A percentile compares a stretch with the other conserved stretches of the same genome.
Evolutionary conservation across 2,888 invertebrate genomes (phyloP).

Genomic region (Drosophila kanekoi): DNA sequence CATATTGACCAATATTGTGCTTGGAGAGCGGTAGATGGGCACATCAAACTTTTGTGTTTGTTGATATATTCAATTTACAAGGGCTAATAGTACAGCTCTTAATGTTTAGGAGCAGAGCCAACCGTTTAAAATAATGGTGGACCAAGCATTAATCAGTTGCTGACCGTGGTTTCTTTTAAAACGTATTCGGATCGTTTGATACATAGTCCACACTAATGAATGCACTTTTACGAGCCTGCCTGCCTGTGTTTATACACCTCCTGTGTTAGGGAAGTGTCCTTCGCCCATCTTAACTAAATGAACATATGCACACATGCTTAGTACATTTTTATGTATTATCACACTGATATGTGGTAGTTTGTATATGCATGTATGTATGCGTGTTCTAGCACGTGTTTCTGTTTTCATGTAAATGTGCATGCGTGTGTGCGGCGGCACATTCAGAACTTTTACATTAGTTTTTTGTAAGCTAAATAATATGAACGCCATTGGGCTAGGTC

Average conservation of each 20-base stretch:
- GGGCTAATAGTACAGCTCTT: too few species aligned
- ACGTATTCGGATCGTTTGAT: constrained; percentile 67
- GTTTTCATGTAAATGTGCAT: constrained; percentile 24
- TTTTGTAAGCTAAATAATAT: constrained; percentile 68
- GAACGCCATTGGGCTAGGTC: constrained; percentile 73
- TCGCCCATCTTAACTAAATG: constrained; percentile 37
- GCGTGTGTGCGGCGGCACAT: constrained; percentile 51
- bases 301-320: constrained; percentile 28
- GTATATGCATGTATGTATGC: constrained; percentile 2
- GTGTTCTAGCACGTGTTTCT: constrained; percentile 3
- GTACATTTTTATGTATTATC: constrained; percentile 58
- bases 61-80: too few species aligned
- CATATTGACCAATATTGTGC: constrained; percentile 46
- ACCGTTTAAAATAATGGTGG: constrained; percentile 9
- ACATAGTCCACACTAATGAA: constrained; percentile 72
- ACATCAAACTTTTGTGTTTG: constrained; percentile 79
- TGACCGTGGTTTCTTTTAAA: constrained; percentile 52
- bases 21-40: constrained; percentile 36
- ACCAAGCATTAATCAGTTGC: constrained; percentile 57
- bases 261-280: constrained; percentile 45
- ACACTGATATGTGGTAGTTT: constrained; percentile 40
- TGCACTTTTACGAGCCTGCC: constrained; percentile 49
- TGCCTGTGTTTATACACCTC: constrained; percentile 55
- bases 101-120: too few species aligned
- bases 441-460: constrained; percentile 76